Base-by-base conservation (phyloP, 2,888 invertebrate species). In the Sarcophaga carnaria region DNA sequence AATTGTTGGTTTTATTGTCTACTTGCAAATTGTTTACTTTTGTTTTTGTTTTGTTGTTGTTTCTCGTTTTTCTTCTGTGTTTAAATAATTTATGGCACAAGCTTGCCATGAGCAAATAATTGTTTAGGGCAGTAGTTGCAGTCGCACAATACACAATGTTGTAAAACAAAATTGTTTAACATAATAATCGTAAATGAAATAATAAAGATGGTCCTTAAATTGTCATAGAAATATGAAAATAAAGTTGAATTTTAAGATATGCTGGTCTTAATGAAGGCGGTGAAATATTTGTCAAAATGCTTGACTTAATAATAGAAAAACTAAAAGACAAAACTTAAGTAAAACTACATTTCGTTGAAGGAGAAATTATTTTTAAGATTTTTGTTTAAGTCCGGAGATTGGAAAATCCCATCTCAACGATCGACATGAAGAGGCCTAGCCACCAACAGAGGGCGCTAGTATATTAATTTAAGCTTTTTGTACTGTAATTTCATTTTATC, bases 41-140 rank as follows among this genome's bases (percentile, higher is more conserved):
- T 45, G 60, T 63, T 6, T 14, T 20, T 12, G 2, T 47, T 54
- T 60, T 67, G 49, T 37, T 54, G 5, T 20, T 20, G 59, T 37
- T 67, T 75, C 25, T 75, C 69, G 47, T n/a, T 80, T 54, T 37
- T 37, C 37, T 37, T 54, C 54, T 12, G 54, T 54, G 14, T 54
- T 77, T 20, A 60, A 67, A 66, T 72, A 71, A 83, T 80, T 83
- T 83, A 77, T 76, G 86, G 83, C 86, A 86, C 83, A 83, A 83
- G 86, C 76, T 77, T 80, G 80, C 76, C 80, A 71, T 77, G 27
- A 72, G 80, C 72, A 83, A 80, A 80, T 83, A 86, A 83, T 74
- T 70, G 70, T n/a, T 60, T 70, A 79, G 82, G 82, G 69, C 82
- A 85, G 66, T 71, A 76, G 75, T 74, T 80, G 54, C n/a, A 62